phyloP scores from a whole-genome alignment of 2,797 vertebrate genomes.

The Eulemur rubriventer region DNA sequence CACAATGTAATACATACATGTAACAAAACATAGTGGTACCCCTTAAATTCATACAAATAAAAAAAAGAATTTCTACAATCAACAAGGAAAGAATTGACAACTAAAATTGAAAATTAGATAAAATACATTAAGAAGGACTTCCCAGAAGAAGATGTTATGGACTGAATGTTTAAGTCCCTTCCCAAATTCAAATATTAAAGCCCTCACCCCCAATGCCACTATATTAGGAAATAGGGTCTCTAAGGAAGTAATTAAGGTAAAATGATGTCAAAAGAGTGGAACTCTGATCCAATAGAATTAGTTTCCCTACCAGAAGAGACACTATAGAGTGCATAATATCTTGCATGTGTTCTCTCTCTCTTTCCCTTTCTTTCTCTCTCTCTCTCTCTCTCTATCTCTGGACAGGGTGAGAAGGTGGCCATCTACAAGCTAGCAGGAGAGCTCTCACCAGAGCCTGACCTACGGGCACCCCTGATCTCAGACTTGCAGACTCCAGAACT shows the following conservation, averaged over 20 bases:
- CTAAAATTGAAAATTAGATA: conserved; percentile 12
- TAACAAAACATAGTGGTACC: too few relatives aligned
- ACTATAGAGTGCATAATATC: neutral
- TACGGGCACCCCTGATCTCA: neutral
- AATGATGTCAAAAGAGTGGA: neutral
- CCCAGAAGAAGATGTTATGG: neutral
- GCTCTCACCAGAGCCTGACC: neutral
- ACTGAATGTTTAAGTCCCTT: neutral
- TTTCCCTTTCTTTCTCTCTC: neutral
- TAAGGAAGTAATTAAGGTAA: neutral
- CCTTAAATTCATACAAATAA: too few relatives aligned
- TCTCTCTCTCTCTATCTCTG: neutral
- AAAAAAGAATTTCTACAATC: neutral
- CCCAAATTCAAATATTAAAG: neutral
- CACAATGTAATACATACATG: too few relatives aligned
- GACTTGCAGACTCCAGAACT: neutral
- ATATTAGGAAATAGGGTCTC: neutral
- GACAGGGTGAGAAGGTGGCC: neutral
- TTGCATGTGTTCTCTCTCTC: neutral
- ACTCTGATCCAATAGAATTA: neutral
- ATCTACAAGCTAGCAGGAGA: neutral
- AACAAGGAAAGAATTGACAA: neutral
- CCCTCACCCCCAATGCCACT: neutral
- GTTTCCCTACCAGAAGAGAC: neutral
- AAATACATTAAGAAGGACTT: neutral